Percentiles rank a stretch among this genome's conserved stretches.
phyloP scores from a whole-genome alignment of 2,888 invertebrate species.

The Thereva unica region DNA sequence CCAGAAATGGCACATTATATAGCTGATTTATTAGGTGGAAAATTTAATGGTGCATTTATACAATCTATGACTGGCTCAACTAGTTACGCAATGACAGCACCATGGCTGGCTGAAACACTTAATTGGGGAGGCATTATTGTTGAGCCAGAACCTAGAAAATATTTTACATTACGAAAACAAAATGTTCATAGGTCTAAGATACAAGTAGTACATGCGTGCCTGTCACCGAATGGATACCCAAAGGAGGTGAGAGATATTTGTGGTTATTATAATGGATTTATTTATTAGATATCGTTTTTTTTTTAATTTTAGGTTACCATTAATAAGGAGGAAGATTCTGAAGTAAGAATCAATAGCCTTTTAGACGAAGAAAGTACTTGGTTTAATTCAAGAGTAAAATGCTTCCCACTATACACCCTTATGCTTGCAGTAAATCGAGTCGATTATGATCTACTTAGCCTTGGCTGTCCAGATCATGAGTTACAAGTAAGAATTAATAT shows the following conservation, averaged over 20 bases:
- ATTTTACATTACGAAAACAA: conserved; percentile 66
- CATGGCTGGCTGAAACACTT: conserved; percentile 71
- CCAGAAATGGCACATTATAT: conserved; percentile 55
- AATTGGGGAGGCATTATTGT: conserved; percentile 77
- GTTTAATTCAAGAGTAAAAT: conserved; percentile 76
- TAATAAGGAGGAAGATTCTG: conserved; percentile 59
- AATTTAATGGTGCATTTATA: conserved; percentile 70
- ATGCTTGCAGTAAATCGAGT: conserved; percentile 76
- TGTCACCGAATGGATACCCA: conserved; percentile 76
- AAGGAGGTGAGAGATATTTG: conserved; percentile 65
- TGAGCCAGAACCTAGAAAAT: conserved; percentile 78
- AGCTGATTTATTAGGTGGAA: conserved; percentile 53
- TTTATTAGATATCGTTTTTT: conserved; percentile 15
- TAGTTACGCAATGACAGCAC: conserved; percentile 67
- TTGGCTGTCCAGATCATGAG: conserved; percentile 61
- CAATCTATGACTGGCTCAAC: conserved; percentile 67
- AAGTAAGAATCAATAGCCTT: conserved; percentile 61
- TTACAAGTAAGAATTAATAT: conserved; percentile 51
- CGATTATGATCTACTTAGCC: conserved; percentile 70
- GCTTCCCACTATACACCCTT: conserved; percentile 82
- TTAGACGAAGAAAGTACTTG: conserved; percentile 62
- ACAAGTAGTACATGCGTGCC: conserved; percentile 75
- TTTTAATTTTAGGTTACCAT: conserved; percentile 57
- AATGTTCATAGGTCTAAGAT: conserved; percentile 64
- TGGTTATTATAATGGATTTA: conserved; percentile 4